Evolutionary conservation across 2,797 vertebrate species (phyloP), one percentile per base, ranked within the genome.

Genomic region (Chloroceryle inda): DNA sequence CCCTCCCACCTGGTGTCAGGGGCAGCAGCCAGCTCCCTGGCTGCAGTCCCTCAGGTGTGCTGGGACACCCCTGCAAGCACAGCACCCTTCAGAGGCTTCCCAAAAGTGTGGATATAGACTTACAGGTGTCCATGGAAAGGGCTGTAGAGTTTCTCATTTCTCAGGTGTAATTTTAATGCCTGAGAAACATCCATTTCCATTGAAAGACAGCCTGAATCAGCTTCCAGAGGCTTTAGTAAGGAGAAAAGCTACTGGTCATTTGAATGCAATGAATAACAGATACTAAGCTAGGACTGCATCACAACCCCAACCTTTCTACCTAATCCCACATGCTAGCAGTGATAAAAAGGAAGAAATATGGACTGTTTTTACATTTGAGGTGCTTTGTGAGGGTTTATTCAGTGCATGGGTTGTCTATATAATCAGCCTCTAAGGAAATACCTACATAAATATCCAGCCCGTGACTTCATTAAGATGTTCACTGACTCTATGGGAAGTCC

Each of bases 391-490:
- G 42, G 49, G 79, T 27, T 78, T 71, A 44, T 55, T 94, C 24
- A 11, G 8, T 44, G 47, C 45, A 40, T 24, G 78, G 75, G n/a
- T 68, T 74, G 33, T 24, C 21, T 53, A 31, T 64, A 38, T 27
- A 80, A 78, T 56, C 45, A 77, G n/a, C n/a, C 91, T 76, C 69
- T 61, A 73, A 88, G 78, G 62, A 93, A 91, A 89, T 67, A 88
- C 66, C 68, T 68, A 24, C 68, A 76, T 38, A 93, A 93, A 80
- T 77, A 82, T 62, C 59, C 80, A 88, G 89, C 45, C 77, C 68
- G 45, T 76, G 91, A 94, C 88, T 82, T 84, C 89, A 96, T 94
- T 94, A 92, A 95, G 67, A 92, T 93, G 53, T 92, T 92, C 88
- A 17, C 85, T 85, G 78, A 59, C 61, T 91, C 91, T 89, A 62